Conservation (phyloP, 2,888 invertebrate genomes). For the Galerucella calmariensis region DNA sequence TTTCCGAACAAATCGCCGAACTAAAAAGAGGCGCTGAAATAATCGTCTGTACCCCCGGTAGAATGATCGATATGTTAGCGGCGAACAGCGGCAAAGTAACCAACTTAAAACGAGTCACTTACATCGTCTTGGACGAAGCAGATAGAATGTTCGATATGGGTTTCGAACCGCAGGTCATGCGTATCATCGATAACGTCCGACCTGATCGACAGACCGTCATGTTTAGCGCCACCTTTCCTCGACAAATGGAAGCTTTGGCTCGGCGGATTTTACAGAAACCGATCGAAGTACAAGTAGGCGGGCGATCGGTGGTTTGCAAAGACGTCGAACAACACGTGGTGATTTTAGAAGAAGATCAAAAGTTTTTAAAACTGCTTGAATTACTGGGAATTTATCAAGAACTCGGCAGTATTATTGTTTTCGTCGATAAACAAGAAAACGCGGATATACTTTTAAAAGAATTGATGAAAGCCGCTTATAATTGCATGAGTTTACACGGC, state of each 20-base stretch:
- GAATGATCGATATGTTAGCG: constrained; percentile 99
- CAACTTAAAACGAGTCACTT: constrained; percentile 95
- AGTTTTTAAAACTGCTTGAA: constrained; percentile 96
- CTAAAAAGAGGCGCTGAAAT: constrained; percentile 95
- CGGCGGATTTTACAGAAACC: constrained; percentile 93
- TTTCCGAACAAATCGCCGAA: constrained; percentile 93
- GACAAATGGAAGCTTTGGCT: constrained; percentile 99
- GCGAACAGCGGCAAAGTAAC: constrained; percentile 98
- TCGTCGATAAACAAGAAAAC: constrained; percentile 98
- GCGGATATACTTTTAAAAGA: constrained; percentile 94
- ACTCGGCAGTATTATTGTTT: constrained; percentile 93
- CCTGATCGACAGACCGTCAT: constrained; percentile 98
- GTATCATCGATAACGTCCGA: constrained; percentile 95
- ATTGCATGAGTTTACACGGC: constrained; percentile 97
- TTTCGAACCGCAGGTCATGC: constrained; percentile 97
- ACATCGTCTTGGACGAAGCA: constrained; percentile 97
- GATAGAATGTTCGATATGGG: constrained; percentile 99
- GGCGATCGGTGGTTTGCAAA: constrained; percentile 95
- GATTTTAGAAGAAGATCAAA: constrained; percentile 94
- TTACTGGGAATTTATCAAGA: constrained; percentile 95
- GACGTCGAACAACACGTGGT: constrained; percentile 97
- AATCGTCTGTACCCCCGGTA: constrained; percentile 98
- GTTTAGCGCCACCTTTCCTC: constrained; percentile 98
- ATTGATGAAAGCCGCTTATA: constrained; percentile 95
- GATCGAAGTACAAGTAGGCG: constrained; percentile 93